These are phyloP conservation scores for Bergia sp. DNA, from an alignment of 92 coral and sea anemone genomes.

Conservation along the genomic window DNA sequence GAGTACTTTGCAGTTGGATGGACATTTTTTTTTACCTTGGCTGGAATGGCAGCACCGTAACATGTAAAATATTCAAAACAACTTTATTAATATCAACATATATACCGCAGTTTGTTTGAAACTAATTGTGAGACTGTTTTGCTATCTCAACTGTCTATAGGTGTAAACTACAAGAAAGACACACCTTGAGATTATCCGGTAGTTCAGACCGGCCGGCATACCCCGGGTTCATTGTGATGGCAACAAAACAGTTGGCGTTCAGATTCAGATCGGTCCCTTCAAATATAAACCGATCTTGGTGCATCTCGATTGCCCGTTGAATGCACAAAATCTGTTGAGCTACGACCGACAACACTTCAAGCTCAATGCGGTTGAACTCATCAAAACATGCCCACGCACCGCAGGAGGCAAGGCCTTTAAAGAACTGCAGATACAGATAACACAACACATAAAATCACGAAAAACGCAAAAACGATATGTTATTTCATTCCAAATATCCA, in stretches of 20 bases:
- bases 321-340: slow-evolving; percentile 99
- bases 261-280: slow-evolving; percentile 98
- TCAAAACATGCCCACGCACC: slow-evolving; percentile 99
- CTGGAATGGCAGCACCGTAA: too few relatives aligned
- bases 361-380: slow-evolving; percentile 98
- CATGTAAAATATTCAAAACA: too few relatives aligned
- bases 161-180: not conserved
- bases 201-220: slow-evolving; percentile 99
- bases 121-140: not conserved
- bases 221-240: slow-evolving; percentile 99
- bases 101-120: too few relatives aligned
- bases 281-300: slow-evolving; percentile 87
- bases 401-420: slow-evolving; percentile 98
- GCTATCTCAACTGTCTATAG: not conserved
- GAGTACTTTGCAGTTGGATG: too few relatives aligned
- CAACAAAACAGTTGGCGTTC: slow-evolving; percentile 95
- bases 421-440: slow-evolving; percentile 65
- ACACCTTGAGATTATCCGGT: slow-evolving; percentile 98
- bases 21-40: too few relatives aligned
- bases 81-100: too few relatives aligned
- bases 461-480: too few relatives aligned
- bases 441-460: too few relatives aligned
- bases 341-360: slow-evolving; percentile 97
- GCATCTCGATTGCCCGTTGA: slow-evolving; percentile 94
- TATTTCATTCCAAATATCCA: too few relatives aligned